Base-by-base conservation (phyloP, 2,888 invertebrate genomes). In the Ophonus ardosiacus region DNA sequence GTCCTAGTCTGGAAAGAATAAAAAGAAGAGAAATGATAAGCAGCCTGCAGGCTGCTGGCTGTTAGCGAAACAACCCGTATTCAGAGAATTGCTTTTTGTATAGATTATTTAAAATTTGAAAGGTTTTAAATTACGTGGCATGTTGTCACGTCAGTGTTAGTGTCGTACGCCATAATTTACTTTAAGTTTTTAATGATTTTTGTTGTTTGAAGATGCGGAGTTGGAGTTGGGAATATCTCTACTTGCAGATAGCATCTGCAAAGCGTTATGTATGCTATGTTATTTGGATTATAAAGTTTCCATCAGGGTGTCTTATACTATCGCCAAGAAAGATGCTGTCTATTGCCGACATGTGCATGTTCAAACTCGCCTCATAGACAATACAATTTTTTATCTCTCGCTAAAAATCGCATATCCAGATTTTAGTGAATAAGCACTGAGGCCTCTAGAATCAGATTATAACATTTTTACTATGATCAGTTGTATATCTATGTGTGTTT, bases 1-100 rank as follows among this genome's bases (percentile, higher is more conserved):
- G 68, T 68, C 68, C 38, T 31, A 5, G 63, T 68, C 68, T 38
- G 15, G 7, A 74, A 74, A 74, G 43, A 74, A 74, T 40, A 78
- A 74, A 74, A 74, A 74, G 71, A 74, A 78, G 57, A 13, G 57
- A n/a, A 56, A 71, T 81, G 81, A 81, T 61, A 81, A 51, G 81
- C 56, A 51, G 68, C 40, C 63, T 43, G 18, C 68, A 21, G 21
- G 56, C 31, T 31, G 31, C 5, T 31, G 31, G 31, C 31, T 31
- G 31, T 81, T 51, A 65, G 51, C n/a, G 56, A 71, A 81, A 68
- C 24, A 81, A 81, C 81, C 81, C 71, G 56, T 81, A 56, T 81
- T 81, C 81, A 81, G 21, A 71, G 81, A 81, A 81, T 81, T 31
- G 51, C 31, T 68, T 81, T 74, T 74, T 74, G 51, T 74, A 56